Conservation (phyloP, 2,888 invertebrate species). For the Biston betularia region DNA sequence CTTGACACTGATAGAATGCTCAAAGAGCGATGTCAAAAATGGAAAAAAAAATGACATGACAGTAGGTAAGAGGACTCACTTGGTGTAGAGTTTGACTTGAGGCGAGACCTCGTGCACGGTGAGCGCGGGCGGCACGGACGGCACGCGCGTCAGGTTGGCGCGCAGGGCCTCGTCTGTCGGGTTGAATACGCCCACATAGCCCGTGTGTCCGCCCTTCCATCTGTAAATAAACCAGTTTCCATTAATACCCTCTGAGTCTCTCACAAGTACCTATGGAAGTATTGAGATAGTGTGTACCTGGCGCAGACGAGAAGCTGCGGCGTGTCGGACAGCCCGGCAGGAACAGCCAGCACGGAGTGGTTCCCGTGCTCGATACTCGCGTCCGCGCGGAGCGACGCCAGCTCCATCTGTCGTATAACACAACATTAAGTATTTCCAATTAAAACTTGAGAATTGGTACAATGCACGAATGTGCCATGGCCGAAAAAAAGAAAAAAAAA, state of each 20-base stretch:
- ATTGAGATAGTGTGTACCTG: too few relatives aligned
- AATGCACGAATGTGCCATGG: too few relatives aligned
- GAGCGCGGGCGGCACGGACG: conserved; percentile 85
- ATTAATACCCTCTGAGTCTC: too few relatives aligned
- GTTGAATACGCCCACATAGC: conserved; percentile 91
- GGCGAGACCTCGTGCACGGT: conserved; percentile 85
- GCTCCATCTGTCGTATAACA: conserved; percentile 9
- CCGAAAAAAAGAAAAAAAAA: too few relatives aligned
- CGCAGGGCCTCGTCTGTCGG: conserved; percentile 77
- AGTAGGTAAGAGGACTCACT: conserved; percentile 64
- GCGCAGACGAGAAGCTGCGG: conserved; percentile 87
- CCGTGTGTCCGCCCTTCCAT: conserved; percentile 90
- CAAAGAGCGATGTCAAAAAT: too few relatives aligned
- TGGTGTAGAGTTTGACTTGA: conserved; percentile 70
- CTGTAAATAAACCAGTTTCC: conserved; percentile 82
- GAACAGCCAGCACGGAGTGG: conserved; percentile 73
- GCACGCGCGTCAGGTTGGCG: conserved; percentile 85
- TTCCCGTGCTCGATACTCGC: conserved; percentile 89
- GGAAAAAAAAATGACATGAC: too few relatives aligned
- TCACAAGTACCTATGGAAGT: too few relatives aligned
- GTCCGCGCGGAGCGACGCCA: conserved; percentile 77
- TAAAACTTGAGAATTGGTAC: too few relatives aligned
- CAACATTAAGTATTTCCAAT: too few relatives aligned
- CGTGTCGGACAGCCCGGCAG: conserved; percentile 61
- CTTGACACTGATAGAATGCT: too few relatives aligned